Base-by-base conservation (phyloP, 2,888 invertebrate species). In the Synanthedon formicaeformis region DNA sequence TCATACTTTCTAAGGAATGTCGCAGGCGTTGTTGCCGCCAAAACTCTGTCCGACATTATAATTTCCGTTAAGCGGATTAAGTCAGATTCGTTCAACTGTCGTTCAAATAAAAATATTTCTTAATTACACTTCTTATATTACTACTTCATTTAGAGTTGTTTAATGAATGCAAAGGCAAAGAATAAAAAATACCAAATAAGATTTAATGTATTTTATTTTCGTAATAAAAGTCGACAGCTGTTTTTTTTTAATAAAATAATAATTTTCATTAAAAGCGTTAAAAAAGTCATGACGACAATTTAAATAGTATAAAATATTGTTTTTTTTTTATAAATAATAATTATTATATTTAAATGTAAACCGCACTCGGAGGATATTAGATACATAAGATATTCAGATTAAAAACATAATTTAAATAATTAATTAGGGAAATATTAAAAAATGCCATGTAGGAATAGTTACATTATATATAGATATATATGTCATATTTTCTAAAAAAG, bases 1-100 rank as follows among this genome's bases (percentile, higher is more conserved):
- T 84, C 78, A 78, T 72, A 75, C 72, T 78, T 80, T 78, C 81
- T 81, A 79, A 87, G 81, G 83, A 86, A 84, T 83, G 81, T 82
- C 81, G 75, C 82, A 78, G 73, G 73, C 82, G 76, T 75, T 81
- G 71, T 78, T 82, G 74, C 78, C 79, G 77, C 81, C 77, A 73
- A 83, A 83, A 78, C 70, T 73, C 73, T 65, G 50, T 16, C 71
- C 71, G 66, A 71, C 73, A 72, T 78, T 78, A 78, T 74, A 79
- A 81, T 75, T 78, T 69, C 62, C 69, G 63, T 66, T 78, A 74
- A 77, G 73, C 77, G 73, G 78, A 79, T 80, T 72, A 74, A 65
- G 69, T 70, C 68, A 65, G 69, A 65, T 67, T 12, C 10, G 49
- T 14, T 45, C 10, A 34, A 34, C 34, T 34, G 10, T 34, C 34